These are phyloP conservation scores for Himantopus leucocephalus DNA, from an alignment of 2,113 vertebrate species.

Conservation along the genomic window DNA sequence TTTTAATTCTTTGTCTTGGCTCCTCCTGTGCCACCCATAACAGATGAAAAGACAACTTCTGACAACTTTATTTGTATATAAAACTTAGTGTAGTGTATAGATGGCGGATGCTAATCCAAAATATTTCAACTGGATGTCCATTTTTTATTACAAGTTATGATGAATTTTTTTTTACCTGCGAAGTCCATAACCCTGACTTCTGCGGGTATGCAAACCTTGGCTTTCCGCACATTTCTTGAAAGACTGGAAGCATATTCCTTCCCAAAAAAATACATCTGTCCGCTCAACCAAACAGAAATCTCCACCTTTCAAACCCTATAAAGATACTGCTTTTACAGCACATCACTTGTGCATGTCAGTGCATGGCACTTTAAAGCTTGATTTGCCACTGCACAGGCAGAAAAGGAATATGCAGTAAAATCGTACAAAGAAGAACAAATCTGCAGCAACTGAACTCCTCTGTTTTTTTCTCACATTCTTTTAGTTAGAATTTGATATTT, in stretches of 20 bases:
- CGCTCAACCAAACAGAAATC: not conserved
- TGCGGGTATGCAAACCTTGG: not conserved
- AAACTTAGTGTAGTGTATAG: not conserved
- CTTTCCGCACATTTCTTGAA: not conserved
- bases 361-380: not conserved
- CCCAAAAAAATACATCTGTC: accelerated
- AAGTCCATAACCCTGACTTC: not conserved
- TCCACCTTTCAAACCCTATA: not conserved
- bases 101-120: not conserved
- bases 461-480: not conserved
- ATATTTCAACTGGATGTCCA: not conserved
- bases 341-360: not conserved
- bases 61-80: not conserved
- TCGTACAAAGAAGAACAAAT: not conserved
- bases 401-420: not conserved
- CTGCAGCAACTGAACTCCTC: not conserved
- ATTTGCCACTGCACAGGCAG: not conserved
- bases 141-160: not conserved
- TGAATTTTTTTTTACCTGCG: not conserved
- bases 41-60: not conserved
- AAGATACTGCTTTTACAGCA: not conserved
- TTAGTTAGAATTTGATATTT: not conserved
- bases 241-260: not conserved
- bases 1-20: not conserved
- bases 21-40: not conserved